Conservation (phyloP, 2,888 invertebrate species). For the Argyra leucocephala region DNA sequence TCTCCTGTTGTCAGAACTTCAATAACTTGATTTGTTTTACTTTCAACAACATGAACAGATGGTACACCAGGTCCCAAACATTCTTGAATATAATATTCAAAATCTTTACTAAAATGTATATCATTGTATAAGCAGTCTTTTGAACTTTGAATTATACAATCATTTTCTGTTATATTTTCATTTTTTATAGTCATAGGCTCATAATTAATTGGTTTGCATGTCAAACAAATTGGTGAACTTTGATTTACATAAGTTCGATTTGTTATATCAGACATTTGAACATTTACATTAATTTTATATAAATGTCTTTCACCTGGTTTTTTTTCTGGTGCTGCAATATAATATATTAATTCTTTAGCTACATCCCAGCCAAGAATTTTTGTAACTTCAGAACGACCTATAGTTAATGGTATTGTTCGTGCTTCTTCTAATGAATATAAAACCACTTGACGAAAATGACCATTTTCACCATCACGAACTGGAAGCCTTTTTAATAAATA, state of each 20-base stretch:
- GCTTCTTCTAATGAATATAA: constrained; percentile 42
- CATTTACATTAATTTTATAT: constrained; percentile 55
- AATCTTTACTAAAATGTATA: constrained; percentile 56
- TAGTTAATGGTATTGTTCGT: constrained; percentile 50
- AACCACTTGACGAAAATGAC: constrained; percentile 51
- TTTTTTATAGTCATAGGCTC: constrained; percentile 30
- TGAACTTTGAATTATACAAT: constrained; percentile 22
- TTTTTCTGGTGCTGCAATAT: constrained; percentile 67
- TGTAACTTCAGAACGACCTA: constrained; percentile 66
- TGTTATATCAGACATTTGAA: constrained; percentile 40
- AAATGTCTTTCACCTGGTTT: constrained; percentile 73
- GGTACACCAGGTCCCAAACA: constrained; percentile 73
- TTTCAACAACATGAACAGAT: constrained; percentile 55
- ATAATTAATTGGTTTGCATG: constrained; percentile 40
- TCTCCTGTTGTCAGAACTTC: constrained; percentile 61
- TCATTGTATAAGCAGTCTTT: constrained; percentile 55
- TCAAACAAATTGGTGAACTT: constrained; percentile 40
- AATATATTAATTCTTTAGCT: constrained; percentile 62
- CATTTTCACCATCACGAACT: constrained; percentile 53
- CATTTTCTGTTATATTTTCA: constrained; percentile 26
- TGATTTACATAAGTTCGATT: constrained; percentile 43
- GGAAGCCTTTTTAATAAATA: constrained; percentile 49
- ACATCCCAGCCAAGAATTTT: constrained; percentile 70
- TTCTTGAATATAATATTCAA: constrained; percentile 56
- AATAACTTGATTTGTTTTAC: constrained; percentile 50